Evolutionary conservation across 2,888 invertebrate genomes (phyloP).

Genomic region (Cheilosia vernalis): DNA sequence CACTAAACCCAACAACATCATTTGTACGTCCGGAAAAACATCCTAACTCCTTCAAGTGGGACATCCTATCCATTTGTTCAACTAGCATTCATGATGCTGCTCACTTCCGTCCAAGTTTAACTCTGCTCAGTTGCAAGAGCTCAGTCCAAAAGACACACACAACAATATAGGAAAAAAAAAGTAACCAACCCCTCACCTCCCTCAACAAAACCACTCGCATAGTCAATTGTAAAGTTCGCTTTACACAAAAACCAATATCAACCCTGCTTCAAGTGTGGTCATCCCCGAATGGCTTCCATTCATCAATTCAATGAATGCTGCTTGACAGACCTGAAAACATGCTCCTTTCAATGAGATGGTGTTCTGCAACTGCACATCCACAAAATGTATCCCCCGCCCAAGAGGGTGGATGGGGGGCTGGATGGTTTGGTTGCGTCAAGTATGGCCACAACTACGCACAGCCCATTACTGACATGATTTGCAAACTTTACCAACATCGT

Average conservation of each 20-base stretch:
- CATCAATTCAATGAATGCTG: constrained; percentile 52
- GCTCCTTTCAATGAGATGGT: constrained; percentile 26
- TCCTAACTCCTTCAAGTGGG: too few species aligned
- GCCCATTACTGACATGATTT: constrained; percentile 63
- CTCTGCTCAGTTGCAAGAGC: too few species aligned
- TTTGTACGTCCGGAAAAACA: too few species aligned
- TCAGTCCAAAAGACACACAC: too few species aligned
- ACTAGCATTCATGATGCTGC: too few species aligned
- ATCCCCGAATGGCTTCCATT: constrained; percentile 38
- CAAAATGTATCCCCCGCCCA: neutral
- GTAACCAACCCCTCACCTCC: too few species aligned
- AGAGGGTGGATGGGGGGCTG: neutral
- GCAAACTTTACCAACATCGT: constrained; percentile 63
- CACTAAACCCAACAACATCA: too few species aligned
- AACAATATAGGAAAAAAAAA: too few species aligned
- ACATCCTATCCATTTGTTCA: too few species aligned
- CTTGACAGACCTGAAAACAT: constrained; percentile 57
- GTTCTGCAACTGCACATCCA: neutral
- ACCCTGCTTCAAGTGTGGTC: constrained; percentile 12
- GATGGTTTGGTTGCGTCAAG: constrained; percentile 35
- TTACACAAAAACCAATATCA: neutral
- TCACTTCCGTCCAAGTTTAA: too few species aligned
- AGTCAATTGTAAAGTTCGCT: neutral
- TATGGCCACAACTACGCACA: constrained; percentile 50
- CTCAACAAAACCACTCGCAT: neutral